Conservation (phyloP, 2,113 vertebrate genomes). For the Zosterops lateralis region DNA sequence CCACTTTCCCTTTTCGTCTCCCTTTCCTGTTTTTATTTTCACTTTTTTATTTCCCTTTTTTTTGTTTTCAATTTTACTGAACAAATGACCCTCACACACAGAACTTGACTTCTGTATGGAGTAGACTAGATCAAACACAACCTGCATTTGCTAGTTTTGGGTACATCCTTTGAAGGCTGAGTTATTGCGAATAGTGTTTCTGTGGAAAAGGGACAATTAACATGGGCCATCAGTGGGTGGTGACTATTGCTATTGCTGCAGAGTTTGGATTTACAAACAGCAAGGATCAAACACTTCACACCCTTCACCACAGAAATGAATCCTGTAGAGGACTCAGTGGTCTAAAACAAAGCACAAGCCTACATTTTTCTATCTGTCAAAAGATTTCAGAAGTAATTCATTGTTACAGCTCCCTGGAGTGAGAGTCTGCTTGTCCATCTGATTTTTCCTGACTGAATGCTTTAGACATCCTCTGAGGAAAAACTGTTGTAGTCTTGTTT, state of each 20-base stretch:
- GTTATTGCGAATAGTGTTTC: not conserved
- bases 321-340: slow-evolving; percentile 2
- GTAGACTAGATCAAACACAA: not conserved
- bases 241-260: slow-evolving; percentile 13
- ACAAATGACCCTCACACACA: not conserved
- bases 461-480: slow-evolving; percentile 52
- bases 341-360: slow-evolving; percentile 57
- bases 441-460: slow-evolving; percentile 59
- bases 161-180: slow-evolving; percentile 21
- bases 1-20: not conserved
- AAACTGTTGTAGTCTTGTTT: slow-evolving; percentile 22
- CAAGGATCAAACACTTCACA: slow-evolving; percentile 51
- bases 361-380: slow-evolving; percentile 72
- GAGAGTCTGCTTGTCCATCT: slow-evolving; percentile 62
- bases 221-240: not conserved
- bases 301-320: slow-evolving; percentile 34
- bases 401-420: slow-evolving; percentile 64
- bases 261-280: slow-evolving; percentile 35
- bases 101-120: not conserved
- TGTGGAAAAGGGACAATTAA: slow-evolving; percentile 38
- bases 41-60: not conserved
- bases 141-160: not conserved
- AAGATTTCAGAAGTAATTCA: slow-evolving; percentile 65
- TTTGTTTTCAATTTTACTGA: not conserved
- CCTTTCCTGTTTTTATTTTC: not conserved